Evolutionary conservation across 2,113 vertebrate genomes (phyloP).

Genomic region (Eulemur macaco): DNA sequence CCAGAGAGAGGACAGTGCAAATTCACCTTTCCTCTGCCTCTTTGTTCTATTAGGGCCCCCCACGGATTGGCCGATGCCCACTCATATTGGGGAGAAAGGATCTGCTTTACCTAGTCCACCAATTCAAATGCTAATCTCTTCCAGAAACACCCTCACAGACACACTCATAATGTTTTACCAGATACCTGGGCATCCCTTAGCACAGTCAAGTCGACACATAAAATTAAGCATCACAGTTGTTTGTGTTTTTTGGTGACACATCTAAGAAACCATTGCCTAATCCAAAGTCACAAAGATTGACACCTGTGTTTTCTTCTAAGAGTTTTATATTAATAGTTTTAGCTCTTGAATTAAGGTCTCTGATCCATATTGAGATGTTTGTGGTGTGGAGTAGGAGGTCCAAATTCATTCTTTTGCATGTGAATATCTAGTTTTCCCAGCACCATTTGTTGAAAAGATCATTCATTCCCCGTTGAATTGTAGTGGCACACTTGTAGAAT

Average conservation of each 20-base stretch:
- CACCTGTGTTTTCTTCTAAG: constrained; percentile 9
- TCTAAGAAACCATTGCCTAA: background rate
- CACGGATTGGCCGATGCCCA: background rate
- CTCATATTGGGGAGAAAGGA: background rate
- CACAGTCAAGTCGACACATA: background rate
- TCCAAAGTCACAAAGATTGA: background rate
- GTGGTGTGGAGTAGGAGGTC: background rate
- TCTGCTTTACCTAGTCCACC: background rate
- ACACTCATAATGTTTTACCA: background rate
- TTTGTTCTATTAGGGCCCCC: background rate
- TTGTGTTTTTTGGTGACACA: background rate
- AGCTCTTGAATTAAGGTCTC: background rate
- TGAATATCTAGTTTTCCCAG: background rate
- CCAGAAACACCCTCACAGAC: background rate
- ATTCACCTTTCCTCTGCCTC: background rate
- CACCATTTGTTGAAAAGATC: background rate
- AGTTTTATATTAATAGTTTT: background rate
- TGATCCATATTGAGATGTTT: background rate
- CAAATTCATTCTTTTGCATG: background rate
- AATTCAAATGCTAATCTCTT: background rate
- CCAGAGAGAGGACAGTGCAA: background rate
- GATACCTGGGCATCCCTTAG: background rate
- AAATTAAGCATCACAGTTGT: background rate
- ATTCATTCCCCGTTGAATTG: background rate
- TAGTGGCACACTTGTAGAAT: background rate